phyloP scores from a whole-genome alignment of 2,113 vertebrate genomes.

The Fulica atra region DNA sequence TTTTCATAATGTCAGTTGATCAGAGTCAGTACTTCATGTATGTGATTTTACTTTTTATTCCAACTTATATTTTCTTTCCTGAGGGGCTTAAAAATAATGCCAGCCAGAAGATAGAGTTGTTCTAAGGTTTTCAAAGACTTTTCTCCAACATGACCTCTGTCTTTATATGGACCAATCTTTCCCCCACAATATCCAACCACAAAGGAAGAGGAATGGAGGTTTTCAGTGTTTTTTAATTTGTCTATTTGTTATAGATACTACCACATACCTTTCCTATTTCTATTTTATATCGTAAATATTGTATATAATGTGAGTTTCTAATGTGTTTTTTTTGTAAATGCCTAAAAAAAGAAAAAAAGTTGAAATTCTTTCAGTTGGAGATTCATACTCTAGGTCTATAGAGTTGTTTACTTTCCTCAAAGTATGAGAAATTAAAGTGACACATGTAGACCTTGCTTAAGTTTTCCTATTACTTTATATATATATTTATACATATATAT shows the following conservation, averaged over 20 bases:
- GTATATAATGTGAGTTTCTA: not conserved
- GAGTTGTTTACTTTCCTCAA: not conserved
- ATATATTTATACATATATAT: no score
- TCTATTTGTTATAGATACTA: not conserved
- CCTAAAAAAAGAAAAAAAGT: not conserved
- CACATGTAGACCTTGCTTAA: not conserved
- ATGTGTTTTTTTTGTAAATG: not conserved
- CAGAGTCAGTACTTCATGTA: not conserved
- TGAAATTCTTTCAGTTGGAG: not conserved
- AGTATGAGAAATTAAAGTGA: not conserved
- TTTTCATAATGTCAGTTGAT: not conserved
- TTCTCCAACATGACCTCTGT: not conserved
- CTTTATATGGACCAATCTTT: not conserved
- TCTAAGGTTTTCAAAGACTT: not conserved
- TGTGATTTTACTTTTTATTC: not conserved
- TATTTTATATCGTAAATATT: not conserved
- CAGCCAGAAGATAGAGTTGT: not conserved
- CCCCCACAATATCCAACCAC: not conserved
- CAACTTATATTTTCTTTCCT: not conserved
- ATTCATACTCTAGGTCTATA: not conserved
- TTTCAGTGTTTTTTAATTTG: not conserved
- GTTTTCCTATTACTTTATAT: not conserved
- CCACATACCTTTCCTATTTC: not conserved
- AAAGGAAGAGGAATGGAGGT: not conserved
- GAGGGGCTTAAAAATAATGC: not conserved